These are phyloP conservation scores for Eupithecia subfuscata DNA, from an alignment of 2,888 invertebrate genomes.

Conservation along the genomic window DNA sequence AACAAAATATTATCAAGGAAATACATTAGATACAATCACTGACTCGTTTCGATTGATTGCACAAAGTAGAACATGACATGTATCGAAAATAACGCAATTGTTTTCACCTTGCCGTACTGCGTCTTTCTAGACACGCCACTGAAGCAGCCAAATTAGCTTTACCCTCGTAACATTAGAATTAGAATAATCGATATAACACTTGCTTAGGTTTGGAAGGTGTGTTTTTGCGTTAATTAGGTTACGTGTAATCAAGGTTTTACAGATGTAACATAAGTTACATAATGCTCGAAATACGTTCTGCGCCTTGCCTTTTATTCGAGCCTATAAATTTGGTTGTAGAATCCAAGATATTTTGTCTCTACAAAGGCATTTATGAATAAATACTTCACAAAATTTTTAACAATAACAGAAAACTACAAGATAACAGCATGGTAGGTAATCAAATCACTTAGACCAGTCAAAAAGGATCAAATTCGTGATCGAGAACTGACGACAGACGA, in stretches of 20 bases:
- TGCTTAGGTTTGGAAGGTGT: background rate
- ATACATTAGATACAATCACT: constrained; percentile 1
- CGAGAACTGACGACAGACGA: background rate
- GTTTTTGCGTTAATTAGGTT: background rate
- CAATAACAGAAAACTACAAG: background rate
- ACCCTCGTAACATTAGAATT: constrained; percentile 4
- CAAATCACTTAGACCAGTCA: background rate
- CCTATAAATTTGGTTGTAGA: background rate
- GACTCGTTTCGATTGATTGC: constrained; percentile 21
- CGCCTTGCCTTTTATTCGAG: background rate
- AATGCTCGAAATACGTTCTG: background rate
- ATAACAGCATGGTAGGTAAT: background rate
- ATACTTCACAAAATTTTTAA: background rate
- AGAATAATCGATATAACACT: constrained; percentile 6
- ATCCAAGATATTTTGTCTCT: background rate
- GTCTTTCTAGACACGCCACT: constrained; percentile 12
- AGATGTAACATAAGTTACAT: background rate
- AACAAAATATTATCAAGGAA: background rate
- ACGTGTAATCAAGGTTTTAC: background rate
- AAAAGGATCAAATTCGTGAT: background rate
- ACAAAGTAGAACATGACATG: constrained; percentile 13
- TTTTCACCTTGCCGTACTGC: constrained; percentile 21
- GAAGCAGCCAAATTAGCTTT: background rate
- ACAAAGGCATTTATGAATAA: background rate
- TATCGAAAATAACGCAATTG: constrained; percentile 5